Percentiles rank a stretch among this genome's conserved stretches.
These are phyloP conservation scores for Beaufortia kweichowensis DNA, from an alignment of 2,113 vertebrate genomes.

Conservation along the genomic window DNA sequence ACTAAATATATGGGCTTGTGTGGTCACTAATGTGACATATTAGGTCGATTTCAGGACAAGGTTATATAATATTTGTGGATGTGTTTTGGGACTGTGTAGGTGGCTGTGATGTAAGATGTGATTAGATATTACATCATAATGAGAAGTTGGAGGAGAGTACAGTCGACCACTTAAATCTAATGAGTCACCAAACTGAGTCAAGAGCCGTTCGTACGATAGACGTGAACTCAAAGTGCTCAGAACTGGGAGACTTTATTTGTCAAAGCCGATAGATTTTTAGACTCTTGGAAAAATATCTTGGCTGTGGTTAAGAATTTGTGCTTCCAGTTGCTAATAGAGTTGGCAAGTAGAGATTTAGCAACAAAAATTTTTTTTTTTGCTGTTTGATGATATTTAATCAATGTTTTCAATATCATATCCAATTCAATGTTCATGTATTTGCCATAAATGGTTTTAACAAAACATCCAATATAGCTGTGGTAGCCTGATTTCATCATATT, in stretches of 20 bases:
- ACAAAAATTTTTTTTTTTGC: no score
- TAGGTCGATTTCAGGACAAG: neutral
- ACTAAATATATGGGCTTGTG: neutral
- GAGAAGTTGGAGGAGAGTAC: neutral
- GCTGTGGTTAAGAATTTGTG: conserved; percentile 38
- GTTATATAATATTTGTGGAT: conserved; percentile 24
- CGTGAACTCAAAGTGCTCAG: conserved; percentile 11
- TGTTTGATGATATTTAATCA: no score
- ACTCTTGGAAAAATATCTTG: no score
- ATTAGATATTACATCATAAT: conserved; percentile 11
- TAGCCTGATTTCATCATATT: no score
- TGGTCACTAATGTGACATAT: conserved; percentile 19
- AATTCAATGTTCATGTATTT: no score
- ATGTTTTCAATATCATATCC: no score
- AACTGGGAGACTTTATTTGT: conserved; percentile 14
- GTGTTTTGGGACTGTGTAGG: neutral
- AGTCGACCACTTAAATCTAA: conserved; percentile 14
- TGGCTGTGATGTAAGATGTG: neutral
- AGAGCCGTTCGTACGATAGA: neutral
- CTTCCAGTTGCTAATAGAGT: no score
- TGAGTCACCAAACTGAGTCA: conserved; percentile 11
- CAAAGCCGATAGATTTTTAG: no score
- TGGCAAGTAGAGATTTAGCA: no score
- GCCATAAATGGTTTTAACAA: no score
- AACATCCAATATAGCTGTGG: no score